Evolutionary conservation across 2,888 invertebrate genomes (phyloP).

Genomic region (Drosophila anomelani): DNA sequence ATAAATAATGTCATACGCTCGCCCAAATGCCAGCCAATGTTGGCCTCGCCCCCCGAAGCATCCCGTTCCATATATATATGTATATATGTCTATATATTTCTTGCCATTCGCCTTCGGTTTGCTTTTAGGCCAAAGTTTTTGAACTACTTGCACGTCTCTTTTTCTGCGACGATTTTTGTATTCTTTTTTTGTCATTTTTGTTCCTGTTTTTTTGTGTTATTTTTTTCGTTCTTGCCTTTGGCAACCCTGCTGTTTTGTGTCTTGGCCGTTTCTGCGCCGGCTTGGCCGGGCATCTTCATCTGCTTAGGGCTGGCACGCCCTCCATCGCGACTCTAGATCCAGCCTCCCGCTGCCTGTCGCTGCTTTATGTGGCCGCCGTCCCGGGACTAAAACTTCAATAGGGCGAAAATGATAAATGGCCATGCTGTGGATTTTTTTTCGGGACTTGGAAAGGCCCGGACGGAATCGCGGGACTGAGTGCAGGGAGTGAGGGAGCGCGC

Average conservation of each 20-base stretch:
- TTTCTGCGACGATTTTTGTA: conserved; percentile 62
- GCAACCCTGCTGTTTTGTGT: conserved; percentile 78
- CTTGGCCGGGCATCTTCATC: conserved; percentile 46
- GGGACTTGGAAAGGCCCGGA: conserved; percentile 6
- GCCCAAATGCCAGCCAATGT: conserved; percentile 78
- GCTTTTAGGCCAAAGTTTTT: conserved; percentile 77
- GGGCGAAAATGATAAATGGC: conserved; percentile 79
- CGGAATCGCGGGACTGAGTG: not conserved
- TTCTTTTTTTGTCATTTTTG: conserved; percentile 25
- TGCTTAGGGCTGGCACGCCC: conserved; percentile 63
- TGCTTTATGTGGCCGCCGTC: conserved; percentile 74
- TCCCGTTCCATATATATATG: conserved; percentile 6
- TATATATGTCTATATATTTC: conserved; percentile 28
- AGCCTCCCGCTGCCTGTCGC: conserved; percentile 62
- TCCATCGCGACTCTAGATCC: conserved; percentile 24
- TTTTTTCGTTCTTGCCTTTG: conserved; percentile 49
- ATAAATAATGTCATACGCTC: conserved; percentile 82
- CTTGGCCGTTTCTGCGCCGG: conserved; percentile 54
- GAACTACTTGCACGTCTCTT: conserved; percentile 78
- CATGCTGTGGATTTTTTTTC: conserved; percentile 64
- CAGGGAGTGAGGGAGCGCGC: conserved; percentile 1
- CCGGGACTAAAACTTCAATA: conserved; percentile 78
- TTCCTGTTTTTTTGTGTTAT: conserved; percentile 25
- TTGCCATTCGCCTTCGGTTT: conserved; percentile 58
- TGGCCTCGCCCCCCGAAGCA: conserved; percentile 54